phyloP scores from a whole-genome alignment of 2,888 invertebrate species.

The Omphaloscelis lunosa region DNA sequence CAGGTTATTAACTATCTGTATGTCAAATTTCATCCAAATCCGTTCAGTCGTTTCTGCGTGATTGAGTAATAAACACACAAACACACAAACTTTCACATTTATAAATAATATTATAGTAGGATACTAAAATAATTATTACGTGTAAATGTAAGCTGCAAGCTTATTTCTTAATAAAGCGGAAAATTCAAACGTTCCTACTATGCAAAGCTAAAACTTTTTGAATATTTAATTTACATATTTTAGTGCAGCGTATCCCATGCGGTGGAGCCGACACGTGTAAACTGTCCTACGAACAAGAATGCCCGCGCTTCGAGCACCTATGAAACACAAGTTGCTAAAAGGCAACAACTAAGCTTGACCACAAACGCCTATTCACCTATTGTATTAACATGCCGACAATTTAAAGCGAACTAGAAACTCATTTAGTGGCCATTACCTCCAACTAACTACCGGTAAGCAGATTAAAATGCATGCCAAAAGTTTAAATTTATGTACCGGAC shows the following conservation, averaged over 20 bases:
- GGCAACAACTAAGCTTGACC: slow-evolving; percentile 41
- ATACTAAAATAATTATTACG: slow-evolving; percentile 5
- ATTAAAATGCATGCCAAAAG: slow-evolving; percentile 89
- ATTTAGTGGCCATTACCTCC: slow-evolving; percentile 83
- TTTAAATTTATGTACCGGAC: slow-evolving; percentile 89
- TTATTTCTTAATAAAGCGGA: slow-evolving; percentile 23
- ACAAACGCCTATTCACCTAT: slow-evolving; percentile 63
- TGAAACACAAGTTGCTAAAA: slow-evolving; percentile 54
- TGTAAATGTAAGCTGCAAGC: background rate
- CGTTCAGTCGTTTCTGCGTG: no score
- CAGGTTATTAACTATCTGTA: no score
- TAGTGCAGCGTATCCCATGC: slow-evolving; percentile 19
- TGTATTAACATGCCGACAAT: slow-evolving; percentile 76
- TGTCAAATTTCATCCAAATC: no score
- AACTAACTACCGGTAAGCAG: slow-evolving; percentile 84
- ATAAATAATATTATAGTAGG: no score
- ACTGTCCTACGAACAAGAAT: slow-evolving; percentile 51
- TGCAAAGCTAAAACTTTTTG: slow-evolving; percentile 36
- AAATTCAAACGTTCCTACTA: slow-evolving; percentile 6
- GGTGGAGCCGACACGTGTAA: slow-evolving; percentile 46
- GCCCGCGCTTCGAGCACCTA: slow-evolving; percentile 28
- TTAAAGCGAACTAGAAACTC: slow-evolving; percentile 79
- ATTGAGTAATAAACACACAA: no score
- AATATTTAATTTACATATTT: slow-evolving; percentile 45
- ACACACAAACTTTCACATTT: no score